Conservation (phyloP, 2,797 vertebrate genomes). For the Sebastolobus altivelis region DNA sequence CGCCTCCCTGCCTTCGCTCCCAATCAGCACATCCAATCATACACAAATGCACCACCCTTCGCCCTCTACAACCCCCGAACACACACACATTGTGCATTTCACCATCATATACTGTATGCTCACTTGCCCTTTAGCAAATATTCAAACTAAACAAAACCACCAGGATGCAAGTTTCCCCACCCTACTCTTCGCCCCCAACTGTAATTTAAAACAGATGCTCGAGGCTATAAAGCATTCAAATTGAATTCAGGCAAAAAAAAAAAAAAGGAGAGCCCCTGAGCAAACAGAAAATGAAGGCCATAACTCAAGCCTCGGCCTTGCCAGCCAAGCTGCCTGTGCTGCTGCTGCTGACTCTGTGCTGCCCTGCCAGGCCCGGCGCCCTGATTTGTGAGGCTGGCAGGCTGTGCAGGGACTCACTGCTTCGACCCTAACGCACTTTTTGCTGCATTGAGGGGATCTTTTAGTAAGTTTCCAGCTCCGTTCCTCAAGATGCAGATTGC, state of each 20-base stretch:
- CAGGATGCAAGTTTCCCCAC: slow-evolving; percentile 33
- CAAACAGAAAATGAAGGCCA: slow-evolving; percentile 74
- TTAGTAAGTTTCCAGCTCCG: slow-evolving; percentile 15
- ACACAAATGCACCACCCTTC: slow-evolving; percentile 10
- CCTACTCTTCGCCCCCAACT: slow-evolving; percentile 32
- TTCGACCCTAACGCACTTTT: slow-evolving; percentile 19
- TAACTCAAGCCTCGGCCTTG: slow-evolving; percentile 73
- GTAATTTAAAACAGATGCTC: slow-evolving; percentile 69
- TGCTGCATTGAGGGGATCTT: slow-evolving; percentile 47
- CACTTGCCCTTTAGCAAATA: slow-evolving; percentile 36
- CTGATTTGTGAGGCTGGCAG: slow-evolving; percentile 69
- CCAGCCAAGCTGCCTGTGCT: slow-evolving; percentile 45
- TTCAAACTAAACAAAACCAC: slow-evolving; percentile 29
- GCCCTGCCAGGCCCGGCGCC: slow-evolving; percentile 42
- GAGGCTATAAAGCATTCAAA: slow-evolving; percentile 72
- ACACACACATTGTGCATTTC: slow-evolving; percentile 14
- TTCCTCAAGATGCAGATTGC: slow-evolving; percentile 15
- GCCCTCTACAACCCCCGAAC: slow-evolving; percentile 5
- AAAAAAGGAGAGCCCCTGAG: slow-evolving; percentile 39
- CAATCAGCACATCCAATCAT: slow-evolving; percentile 24
- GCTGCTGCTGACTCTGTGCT: slow-evolving; percentile 60
- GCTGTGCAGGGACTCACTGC: slow-evolving; percentile 13
- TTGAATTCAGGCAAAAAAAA: slow-evolving; percentile 55
- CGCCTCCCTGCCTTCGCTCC: not conserved
- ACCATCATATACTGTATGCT: slow-evolving; percentile 16